Evolutionary conservation across 2,797 vertebrate species (phyloP).

Genomic region (Pseudochromis fuscus): DNA sequence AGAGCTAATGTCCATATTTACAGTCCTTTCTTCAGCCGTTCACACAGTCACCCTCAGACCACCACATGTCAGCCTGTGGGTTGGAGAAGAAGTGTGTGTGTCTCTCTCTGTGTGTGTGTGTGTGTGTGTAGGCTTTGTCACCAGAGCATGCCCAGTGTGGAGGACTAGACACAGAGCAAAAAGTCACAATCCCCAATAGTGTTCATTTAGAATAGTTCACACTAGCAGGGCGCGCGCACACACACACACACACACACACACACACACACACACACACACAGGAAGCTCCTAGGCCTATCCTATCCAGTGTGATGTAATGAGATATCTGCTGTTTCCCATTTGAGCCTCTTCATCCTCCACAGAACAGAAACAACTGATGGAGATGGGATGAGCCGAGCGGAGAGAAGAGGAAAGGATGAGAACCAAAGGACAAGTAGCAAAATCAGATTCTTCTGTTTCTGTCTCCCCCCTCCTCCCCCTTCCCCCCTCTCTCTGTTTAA

Average conservation of each 20-base stretch:
- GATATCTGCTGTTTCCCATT: constrained; percentile 75
- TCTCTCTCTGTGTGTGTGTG: constrained; percentile 9
- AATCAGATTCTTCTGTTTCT: constrained; percentile 53
- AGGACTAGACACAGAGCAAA: constrained; percentile 60
- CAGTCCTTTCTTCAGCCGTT: constrained; percentile 30
- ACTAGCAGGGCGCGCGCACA: constrained; percentile 29
- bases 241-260: constrained; percentile 33
- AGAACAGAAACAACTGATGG: constrained; percentile 54
- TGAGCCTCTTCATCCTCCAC: constrained; percentile 67
- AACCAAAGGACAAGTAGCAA: constrained; percentile 34
- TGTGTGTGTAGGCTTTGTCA: constrained; percentile 34
- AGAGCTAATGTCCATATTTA: constrained; percentile 54
- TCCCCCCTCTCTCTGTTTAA: constrained; percentile 56
- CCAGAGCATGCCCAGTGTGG: constrained; percentile 36
- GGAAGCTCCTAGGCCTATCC: constrained; percentile 64
- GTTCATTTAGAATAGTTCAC: constrained; percentile 77
- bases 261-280: constrained; percentile 47
- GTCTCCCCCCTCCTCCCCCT: constrained; percentile 47
- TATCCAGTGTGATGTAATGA: constrained; percentile 76
- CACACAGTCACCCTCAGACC: constrained; percentile 19
- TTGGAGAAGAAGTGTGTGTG: constrained; percentile 11
- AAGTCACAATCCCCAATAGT: constrained; percentile 70
- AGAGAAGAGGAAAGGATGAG: constrained; percentile 27
- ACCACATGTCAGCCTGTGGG: constrained; percentile 12
- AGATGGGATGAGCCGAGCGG: constrained; percentile 24